Percentiles rank a stretch among this genome's conserved stretches.
These are phyloP conservation scores for Aethes cnicana DNA, from an alignment of 2,888 invertebrate species.

Conservation along the genomic window DNA sequence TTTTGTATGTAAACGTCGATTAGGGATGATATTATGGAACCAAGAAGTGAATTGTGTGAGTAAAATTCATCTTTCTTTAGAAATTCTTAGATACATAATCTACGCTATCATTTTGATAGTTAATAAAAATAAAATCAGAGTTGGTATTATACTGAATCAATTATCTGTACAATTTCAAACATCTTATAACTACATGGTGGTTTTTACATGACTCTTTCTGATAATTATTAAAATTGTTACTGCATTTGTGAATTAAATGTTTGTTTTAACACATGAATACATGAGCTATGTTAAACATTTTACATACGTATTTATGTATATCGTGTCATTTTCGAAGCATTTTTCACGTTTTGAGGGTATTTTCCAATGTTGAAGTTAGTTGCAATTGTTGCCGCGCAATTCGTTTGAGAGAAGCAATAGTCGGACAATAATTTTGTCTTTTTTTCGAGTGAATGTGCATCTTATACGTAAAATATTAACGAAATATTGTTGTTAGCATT, in stretches of 20 bases:
- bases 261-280: no score
- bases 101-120: no score
- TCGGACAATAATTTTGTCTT: constrained; percentile 67
- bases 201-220: no score
- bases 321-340: constrained; percentile 55
- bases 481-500: constrained; percentile 12
- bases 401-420: constrained; percentile 56
- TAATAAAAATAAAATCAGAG: no score
- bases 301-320: constrained; percentile 12
- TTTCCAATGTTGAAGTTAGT: constrained; percentile 51
- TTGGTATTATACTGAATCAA: no score
- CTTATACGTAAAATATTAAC: constrained; percentile 26
- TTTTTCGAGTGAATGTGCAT: constrained; percentile 32
- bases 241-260: no score
- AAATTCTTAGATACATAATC: constrained; percentile 12
- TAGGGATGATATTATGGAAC: constrained; percentile 29
- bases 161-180: no score
- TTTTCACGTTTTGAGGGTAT: constrained; percentile 55
- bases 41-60: no score
- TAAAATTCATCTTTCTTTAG: no score
- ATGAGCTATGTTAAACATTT: no score
- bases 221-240: no score
- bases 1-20: constrained; percentile 29
- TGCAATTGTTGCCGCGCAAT: constrained; percentile 37
- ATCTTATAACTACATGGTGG: no score